phyloP scores from a whole-genome alignment of 2,888 invertebrate genomes.

The Rhaphigaster nebulosa region DNA sequence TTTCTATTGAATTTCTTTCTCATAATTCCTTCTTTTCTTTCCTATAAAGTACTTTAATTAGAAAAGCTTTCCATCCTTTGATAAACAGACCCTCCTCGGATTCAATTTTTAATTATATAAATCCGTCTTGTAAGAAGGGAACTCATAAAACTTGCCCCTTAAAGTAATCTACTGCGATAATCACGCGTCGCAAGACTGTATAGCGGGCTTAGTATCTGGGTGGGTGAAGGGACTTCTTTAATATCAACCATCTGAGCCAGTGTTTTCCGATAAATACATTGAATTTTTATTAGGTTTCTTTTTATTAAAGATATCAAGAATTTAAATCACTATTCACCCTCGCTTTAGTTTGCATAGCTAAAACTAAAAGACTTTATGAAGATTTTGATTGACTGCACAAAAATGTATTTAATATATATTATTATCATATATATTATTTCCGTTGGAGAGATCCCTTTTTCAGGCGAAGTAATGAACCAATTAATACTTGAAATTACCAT shows the following conservation, averaged over 20 bases:
- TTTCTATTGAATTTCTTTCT: neutral
- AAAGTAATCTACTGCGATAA: neutral
- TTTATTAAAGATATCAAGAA: neutral
- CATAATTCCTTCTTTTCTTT: neutral
- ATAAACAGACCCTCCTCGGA: neutral
- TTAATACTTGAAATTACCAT: no score
- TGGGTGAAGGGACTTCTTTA: neutral
- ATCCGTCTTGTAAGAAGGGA: neutral
- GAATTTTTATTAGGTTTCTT: neutral
- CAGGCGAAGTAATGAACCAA: no score
- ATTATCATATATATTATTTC: no score
- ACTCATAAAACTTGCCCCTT: slow-evolving; percentile 13
- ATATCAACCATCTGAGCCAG: neutral
- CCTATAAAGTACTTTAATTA: slow-evolving; percentile 12
- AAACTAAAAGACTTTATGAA: no score
- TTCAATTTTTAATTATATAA: slow-evolving; percentile 14
- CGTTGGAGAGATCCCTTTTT: no score
- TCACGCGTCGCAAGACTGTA: neutral
- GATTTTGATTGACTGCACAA: no score
- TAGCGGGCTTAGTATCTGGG: neutral
- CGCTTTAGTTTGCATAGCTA: no score
- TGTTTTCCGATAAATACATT: neutral
- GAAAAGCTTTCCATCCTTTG: neutral
- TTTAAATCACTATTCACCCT: neutral
- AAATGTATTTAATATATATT: no score